phyloP scores from a whole-genome alignment of 2,888 invertebrate genomes.

The Ochropleura plecta region DNA sequence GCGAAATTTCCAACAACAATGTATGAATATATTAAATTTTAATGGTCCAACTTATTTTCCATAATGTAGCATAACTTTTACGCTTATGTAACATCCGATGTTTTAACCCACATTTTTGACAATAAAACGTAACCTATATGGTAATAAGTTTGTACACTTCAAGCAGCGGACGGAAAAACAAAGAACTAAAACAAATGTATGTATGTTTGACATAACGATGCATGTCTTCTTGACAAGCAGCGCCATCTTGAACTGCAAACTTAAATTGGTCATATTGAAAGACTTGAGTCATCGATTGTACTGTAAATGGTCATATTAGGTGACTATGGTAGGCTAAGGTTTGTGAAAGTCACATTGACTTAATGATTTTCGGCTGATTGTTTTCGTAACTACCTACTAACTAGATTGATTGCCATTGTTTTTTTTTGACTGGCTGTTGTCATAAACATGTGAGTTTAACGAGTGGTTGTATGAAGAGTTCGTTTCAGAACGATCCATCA shows the following conservation, averaged over 20 bases:
- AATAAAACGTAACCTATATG: slow-evolving; percentile 49
- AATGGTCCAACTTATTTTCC: slow-evolving; percentile 26
- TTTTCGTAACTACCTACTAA: slow-evolving; percentile 58
- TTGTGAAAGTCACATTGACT: slow-evolving; percentile 59
- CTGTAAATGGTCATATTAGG: slow-evolving; percentile 44
- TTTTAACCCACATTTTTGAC: slow-evolving; percentile 47
- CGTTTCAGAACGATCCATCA: no score
- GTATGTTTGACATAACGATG: neutral
- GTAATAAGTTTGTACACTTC: slow-evolving; percentile 25
- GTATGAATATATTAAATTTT: slow-evolving; percentile 29
- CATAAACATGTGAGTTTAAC: neutral
- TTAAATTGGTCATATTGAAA: neutral
- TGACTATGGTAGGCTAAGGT: slow-evolving; percentile 22
- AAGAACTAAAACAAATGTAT: neutral
- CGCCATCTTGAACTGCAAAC: neutral
- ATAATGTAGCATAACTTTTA: slow-evolving; percentile 51
- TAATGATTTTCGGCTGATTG: slow-evolving; percentile 64
- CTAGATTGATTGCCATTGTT: slow-evolving; percentile 59
- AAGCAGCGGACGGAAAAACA: neutral
- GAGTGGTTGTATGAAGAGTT: no score
- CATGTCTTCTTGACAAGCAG: neutral
- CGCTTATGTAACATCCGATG: slow-evolving; percentile 44
- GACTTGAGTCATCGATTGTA: slow-evolving; percentile 44
- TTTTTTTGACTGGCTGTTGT: slow-evolving; percentile 36
- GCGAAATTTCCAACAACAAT: slow-evolving; percentile 23